A percentile compares a stretch with the other conserved stretches of the same genome.
These are phyloP conservation scores for Drosophila takahashii DNA, from an alignment of 1,140 invertebrate genomes.

Conservation along the genomic window DNA sequence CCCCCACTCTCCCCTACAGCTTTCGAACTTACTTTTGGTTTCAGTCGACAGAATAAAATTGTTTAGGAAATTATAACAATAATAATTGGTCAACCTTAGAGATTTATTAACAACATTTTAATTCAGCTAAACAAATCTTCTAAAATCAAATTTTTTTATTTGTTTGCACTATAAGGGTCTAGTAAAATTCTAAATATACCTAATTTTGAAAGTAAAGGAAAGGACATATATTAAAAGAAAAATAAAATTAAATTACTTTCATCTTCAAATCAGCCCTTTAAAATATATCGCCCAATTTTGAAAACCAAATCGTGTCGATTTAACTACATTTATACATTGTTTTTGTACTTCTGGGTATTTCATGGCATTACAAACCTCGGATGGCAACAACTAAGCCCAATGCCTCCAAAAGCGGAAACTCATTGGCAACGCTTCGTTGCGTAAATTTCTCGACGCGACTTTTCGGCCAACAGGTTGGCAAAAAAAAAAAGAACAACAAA, in stretches of 20 bases:
- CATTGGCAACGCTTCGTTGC: conserved; percentile 84
- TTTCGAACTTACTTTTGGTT: no score
- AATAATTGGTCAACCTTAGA: no score
- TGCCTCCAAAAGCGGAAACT: conserved; percentile 82
- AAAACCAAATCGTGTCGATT: background rate
- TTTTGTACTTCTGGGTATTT: conserved; percentile 1
- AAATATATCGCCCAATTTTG: background rate
- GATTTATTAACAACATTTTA: no score
- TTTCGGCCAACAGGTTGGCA: conserved; percentile 75
- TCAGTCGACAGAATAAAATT: no score
- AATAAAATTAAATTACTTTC: background rate
- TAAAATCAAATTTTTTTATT: no score
- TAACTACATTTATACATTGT: background rate
- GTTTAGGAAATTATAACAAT: no score
- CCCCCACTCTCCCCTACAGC: no score
- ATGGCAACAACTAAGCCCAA: conserved; percentile 71
- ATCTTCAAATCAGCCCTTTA: background rate
- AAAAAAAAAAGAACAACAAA: conserved; percentile 38
- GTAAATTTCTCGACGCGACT: conserved; percentile 79
- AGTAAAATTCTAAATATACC: no score
- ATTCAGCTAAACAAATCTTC: no score
- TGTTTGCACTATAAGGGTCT: no score
- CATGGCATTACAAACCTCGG: conserved; percentile 1
- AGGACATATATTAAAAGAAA: no score
- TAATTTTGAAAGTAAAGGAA: no score